Conservation (phyloP, 1,140 invertebrate genomes). For the Penaeus japonicus region DNA sequence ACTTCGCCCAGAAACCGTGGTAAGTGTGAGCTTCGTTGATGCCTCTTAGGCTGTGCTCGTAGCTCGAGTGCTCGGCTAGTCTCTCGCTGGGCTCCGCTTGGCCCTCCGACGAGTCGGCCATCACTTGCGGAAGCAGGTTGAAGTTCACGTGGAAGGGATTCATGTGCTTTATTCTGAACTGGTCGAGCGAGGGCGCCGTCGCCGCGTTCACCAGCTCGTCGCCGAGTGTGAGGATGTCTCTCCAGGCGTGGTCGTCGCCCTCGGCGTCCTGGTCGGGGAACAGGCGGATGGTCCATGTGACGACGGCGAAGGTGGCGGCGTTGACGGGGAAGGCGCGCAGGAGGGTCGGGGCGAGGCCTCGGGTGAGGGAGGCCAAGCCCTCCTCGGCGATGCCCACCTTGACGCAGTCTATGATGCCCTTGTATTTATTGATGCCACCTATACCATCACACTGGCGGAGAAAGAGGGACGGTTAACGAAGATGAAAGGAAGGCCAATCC, state of each 20-base stretch:
- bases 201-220: constrained; percentile 40
- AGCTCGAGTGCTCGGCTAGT: too few species aligned
- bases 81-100: not conserved
- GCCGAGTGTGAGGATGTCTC: constrained; percentile 24
- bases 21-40: too few species aligned
- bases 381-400: constrained; percentile 74
- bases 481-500: not conserved
- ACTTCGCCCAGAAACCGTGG: too few species aligned
- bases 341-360: constrained; percentile 79
- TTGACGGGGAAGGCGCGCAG: constrained; percentile 91
- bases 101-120: not conserved
- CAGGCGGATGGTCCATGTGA: constrained; percentile 76
- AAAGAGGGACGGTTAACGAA: not conserved
- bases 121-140: constrained; percentile 26
- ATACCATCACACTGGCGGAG: constrained; percentile 75
- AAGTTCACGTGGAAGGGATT: not conserved
- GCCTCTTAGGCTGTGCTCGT: too few species aligned
- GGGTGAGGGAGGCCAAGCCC: constrained; percentile 73
- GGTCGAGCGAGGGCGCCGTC: not conserved
- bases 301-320: constrained; percentile 86
- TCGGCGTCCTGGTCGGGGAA: constrained; percentile 20
- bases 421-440: constrained; percentile 68
- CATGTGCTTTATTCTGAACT: not conserved
- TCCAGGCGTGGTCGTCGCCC: constrained; percentile 11
- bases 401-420: constrained; percentile 76